These are phyloP conservation scores for Eospalax fontanierii DNA, from an alignment of 2,797 vertebrate genomes.

Conservation along the genomic window DNA sequence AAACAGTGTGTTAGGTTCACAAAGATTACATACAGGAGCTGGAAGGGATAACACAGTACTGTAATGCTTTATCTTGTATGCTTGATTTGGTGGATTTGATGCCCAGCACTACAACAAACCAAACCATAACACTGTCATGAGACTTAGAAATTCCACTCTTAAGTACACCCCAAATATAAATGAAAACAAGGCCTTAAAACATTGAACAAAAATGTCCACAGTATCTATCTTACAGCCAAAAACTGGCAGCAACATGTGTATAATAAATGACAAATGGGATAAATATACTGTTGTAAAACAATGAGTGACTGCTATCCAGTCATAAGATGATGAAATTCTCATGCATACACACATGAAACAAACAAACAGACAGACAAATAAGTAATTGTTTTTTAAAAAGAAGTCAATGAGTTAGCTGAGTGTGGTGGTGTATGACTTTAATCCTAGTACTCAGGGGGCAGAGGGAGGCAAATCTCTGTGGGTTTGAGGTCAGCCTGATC, in stretches of 20 bases:
- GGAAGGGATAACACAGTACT: neutral
- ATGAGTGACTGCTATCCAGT: neutral
- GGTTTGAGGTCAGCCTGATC: too few species aligned
- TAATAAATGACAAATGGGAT: neutral
- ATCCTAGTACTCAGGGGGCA: too few species aligned
- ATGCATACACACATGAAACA: too few species aligned
- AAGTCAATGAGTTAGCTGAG: too few species aligned
- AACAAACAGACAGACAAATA: too few species aligned
- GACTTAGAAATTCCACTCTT: slow-evolving; percentile 16
- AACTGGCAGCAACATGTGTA: neutral
- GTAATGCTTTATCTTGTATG: neutral
- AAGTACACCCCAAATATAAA: neutral
- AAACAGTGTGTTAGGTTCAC: slow-evolving; percentile 2
- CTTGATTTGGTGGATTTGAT: neutral
- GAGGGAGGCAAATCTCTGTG: too few species aligned
- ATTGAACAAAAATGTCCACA: neutral
- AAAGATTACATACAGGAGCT: neutral
- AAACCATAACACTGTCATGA: neutral
- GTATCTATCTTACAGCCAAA: neutral
- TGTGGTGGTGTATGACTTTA: too few species aligned
- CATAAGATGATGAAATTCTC: neutral
- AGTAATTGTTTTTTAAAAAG: too few species aligned
- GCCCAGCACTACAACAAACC: neutral
- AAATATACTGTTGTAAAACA: neutral
- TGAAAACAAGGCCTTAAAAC: neutral